Percentiles rank a stretch among this genome's conserved stretches.
Conservation (phyloP, 2,888 invertebrate species). For the Lamellibrachia columna region DNA sequence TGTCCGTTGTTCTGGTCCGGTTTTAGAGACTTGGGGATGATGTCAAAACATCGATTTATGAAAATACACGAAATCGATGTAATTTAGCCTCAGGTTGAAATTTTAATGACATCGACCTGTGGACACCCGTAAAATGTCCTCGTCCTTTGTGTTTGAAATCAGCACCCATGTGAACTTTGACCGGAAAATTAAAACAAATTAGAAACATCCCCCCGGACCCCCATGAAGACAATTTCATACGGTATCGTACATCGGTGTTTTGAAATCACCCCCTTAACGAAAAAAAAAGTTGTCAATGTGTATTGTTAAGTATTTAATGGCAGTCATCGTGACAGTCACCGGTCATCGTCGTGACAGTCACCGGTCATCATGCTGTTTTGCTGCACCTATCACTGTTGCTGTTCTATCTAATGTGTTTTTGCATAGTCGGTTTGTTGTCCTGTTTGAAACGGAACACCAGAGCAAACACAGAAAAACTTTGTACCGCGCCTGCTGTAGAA, state of each 20-base stretch:
- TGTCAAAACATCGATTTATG: neutral
- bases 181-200: no score
- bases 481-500: neutral
- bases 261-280: neutral
- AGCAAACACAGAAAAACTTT: neutral
- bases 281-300: no score
- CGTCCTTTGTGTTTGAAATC: neutral
- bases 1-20: neutral
- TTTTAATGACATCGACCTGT: neutral
- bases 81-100: neutral
- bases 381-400: no score
- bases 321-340: neutral
- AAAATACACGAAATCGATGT: neutral
- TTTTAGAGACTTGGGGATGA: neutral
- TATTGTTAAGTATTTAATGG: no score
- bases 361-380: neutral
- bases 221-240: neutral
- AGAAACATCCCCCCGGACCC: neutral
- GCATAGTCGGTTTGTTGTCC: no score
- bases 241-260: neutral
- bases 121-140: neutral
- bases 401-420: no score
- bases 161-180: no score
- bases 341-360: neutral
- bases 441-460: neutral